These are phyloP conservation scores for Siphamia tubifer DNA, from an alignment of 2,113 vertebrate species.

Conservation along the genomic window DNA sequence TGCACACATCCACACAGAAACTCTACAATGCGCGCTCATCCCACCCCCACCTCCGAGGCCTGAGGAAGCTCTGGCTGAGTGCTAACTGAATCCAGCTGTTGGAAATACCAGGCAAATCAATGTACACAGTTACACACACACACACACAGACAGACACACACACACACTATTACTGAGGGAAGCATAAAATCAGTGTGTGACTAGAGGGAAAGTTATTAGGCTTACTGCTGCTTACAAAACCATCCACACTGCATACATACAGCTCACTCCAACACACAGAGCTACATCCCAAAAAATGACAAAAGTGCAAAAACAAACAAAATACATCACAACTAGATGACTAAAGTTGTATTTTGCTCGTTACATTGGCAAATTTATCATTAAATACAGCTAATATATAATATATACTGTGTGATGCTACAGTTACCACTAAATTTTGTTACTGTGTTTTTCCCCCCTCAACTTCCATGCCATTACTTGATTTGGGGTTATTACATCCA, in stretches of 20 bases:
- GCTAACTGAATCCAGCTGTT: slow-evolving; percentile 80
- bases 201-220: slow-evolving; percentile 33
- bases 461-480: no score
- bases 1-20: background rate
- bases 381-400: no score
- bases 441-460: no score
- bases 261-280: background rate
- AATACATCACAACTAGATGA: background rate
- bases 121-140: slow-evolving; percentile 24
- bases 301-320: background rate
- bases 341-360: no score
- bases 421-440: no score
- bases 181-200: slow-evolving; percentile 51
- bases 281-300: background rate
- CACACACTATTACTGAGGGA: slow-evolving; percentile 62
- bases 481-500: no score
- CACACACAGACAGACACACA: slow-evolving; percentile 21
- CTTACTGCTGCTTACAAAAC: slow-evolving; percentile 39
- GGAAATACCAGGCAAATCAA: slow-evolving; percentile 74
- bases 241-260: background rate
- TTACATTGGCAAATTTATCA: no score
- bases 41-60: slow-evolving; percentile 46
- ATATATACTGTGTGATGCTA: no score
- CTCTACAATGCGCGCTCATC: background rate
- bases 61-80: slow-evolving; percentile 71